A percentile compares a stretch with the other conserved stretches of the same genome.
Evolutionary conservation across 2,113 vertebrate species (phyloP).

Genomic region (Pteruthius melanotis): DNA sequence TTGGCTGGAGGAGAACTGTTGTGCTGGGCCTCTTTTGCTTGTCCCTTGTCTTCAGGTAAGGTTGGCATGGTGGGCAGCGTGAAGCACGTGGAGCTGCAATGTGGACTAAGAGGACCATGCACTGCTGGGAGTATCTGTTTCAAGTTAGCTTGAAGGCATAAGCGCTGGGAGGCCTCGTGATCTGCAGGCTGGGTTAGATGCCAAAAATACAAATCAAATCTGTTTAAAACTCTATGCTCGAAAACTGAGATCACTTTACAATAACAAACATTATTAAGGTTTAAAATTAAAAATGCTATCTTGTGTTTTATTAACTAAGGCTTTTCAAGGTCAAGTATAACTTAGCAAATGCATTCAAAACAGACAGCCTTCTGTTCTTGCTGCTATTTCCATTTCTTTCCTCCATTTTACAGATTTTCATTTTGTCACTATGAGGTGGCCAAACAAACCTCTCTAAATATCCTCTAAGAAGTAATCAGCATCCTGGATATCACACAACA

Average conservation of each 20-base stretch:
- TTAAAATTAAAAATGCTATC: slow-evolving; percentile 43
- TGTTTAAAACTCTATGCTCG: slow-evolving; percentile 42
- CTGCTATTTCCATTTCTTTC: not conserved
- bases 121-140: slow-evolving; percentile 37
- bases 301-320: slow-evolving; percentile 54
- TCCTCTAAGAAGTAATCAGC: not conserved
- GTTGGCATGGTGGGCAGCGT: slow-evolving; percentile 84
- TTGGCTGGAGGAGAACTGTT: slow-evolving; percentile 73
- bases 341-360: not conserved
- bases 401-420: not conserved
- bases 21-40: slow-evolving; percentile 81
- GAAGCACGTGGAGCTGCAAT: slow-evolving; percentile 40
- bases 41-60: slow-evolving; percentile 88
- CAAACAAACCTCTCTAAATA: not conserved
- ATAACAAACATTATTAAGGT: slow-evolving; percentile 52
- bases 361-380: not conserved
- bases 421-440: not conserved
- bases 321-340: slow-evolving; percentile 38
- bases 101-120: slow-evolving; percentile 42
- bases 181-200: slow-evolving; percentile 66
- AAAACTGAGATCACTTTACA: slow-evolving; percentile 42
- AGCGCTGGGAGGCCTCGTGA: slow-evolving; percentile 55
- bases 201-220: slow-evolving; percentile 75
- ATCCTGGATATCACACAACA: not conserved
- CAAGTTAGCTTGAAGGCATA: slow-evolving; percentile 60